Evolutionary conservation across 2,113 vertebrate species (phyloP).

Genomic region (Leptosomus discolor): DNA sequence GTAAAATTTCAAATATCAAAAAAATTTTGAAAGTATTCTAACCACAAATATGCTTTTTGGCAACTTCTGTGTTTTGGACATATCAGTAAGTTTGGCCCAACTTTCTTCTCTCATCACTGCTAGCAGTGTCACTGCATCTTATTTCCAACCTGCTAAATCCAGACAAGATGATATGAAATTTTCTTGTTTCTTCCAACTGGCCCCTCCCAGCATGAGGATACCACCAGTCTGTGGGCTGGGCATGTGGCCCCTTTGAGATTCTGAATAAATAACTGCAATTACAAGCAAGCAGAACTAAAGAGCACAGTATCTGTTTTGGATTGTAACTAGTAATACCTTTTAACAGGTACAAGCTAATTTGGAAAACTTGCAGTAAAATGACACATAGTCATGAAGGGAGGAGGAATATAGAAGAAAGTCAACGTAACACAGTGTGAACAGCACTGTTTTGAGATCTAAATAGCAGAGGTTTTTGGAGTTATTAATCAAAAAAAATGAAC

Average conservation of each 20-base stretch:
- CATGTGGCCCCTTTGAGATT: not conserved
- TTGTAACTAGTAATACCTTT: not conserved
- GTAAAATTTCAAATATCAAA: not conserved
- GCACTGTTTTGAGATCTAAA: not conserved
- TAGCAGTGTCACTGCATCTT: not conserved
- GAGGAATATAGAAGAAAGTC: not conserved
- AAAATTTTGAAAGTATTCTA: not conserved
- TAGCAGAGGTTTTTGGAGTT: not conserved
- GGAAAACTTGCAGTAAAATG: not conserved
- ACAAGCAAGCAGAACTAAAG: not conserved
- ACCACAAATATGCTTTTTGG: not conserved
- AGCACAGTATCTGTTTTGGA: not conserved
- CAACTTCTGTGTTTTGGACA: not conserved
- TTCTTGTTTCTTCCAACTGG: not conserved
- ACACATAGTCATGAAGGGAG: fast-evolving
- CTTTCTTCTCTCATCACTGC: not conserved
- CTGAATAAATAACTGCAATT: not conserved
- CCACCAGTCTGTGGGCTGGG: not conserved
- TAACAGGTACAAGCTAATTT: not conserved
- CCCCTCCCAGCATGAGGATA: not conserved
- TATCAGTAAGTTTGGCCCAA: not conserved
- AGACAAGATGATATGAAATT: not conserved
- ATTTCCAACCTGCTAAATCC: not conserved
- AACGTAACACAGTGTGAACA: not conserved
- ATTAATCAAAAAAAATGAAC: not conserved